Base-by-base conservation (phyloP, 2,797 vertebrate species). In the Lacerta bilineata region DNA sequence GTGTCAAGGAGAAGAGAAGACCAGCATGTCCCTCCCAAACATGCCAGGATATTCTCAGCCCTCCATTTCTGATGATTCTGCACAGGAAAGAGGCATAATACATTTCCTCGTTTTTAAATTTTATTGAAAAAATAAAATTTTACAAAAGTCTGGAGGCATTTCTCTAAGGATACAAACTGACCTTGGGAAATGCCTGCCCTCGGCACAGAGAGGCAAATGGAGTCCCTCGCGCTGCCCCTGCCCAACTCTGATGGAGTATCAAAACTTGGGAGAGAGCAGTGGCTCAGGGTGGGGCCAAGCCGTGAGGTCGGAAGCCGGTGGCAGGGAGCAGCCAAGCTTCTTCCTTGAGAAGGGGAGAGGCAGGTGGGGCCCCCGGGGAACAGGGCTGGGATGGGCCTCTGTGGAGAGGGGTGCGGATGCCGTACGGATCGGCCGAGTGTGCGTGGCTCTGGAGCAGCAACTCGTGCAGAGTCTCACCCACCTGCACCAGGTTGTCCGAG, bases 401-500 rank as follows among this genome's bases (percentile, higher is more conserved):
- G 0, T 33, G 86, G 64, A 71, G 4, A 9, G 61, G 20, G 41
- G 83, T 0, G 0, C 46, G 66, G 55, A 29, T 10, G 1, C 29
- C 0, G 0, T 8, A 83, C 23, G 18, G 86, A 61, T 29, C 0
- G 0, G 41, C 18, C 15, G 72, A 17, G 55, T 79, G 29, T n/a
- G 9, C 46, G 50, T 89, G 92, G 0, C 92, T 86, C 20, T 0
- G 39, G 15, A 89, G 86, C 68, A 91, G 64, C 76, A 90, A 86
- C 1, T 94, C 93, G 2, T 89, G 85, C 83, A 94, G 85, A 33
- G 89, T 94, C 71, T 93, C 87, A 0, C 93, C 89, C 90, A 95
- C 85, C 68, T 94, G 93, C 79, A 86, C 83, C 1, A 94, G 90
- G 86, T 84, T 93, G 80, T 90, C 82, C 5, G 92, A 95, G 81